phyloP scores from a whole-genome alignment of 2,888 invertebrate species.

The Cephus pygmeus region DNA sequence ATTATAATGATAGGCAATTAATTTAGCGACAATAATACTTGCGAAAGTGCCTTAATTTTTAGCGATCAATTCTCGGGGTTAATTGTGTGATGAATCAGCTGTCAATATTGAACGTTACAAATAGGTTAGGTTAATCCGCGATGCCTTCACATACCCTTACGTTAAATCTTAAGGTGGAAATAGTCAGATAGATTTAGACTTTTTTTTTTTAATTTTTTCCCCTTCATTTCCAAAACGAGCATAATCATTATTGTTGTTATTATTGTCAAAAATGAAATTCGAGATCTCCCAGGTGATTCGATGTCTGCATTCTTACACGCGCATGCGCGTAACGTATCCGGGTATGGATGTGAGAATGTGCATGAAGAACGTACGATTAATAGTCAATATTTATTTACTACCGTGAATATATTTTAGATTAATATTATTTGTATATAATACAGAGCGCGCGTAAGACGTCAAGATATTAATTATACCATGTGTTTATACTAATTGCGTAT shows the following conservation, averaged over 20 bases:
- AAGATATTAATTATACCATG: neutral
- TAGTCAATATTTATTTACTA: conserved; percentile 7
- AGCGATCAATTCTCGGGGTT: neutral
- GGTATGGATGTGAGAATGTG: neutral
- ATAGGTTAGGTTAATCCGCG: neutral
- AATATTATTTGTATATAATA: conserved; percentile 6
- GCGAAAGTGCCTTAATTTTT: neutral
- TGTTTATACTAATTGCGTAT: neutral
- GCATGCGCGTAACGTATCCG: neutral
- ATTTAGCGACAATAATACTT: neutral
- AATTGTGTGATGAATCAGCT: neutral
- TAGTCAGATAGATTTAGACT: neutral
- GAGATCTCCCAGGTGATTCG: neutral
- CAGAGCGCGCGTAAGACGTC: neutral
- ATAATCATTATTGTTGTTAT: too few relatives aligned
- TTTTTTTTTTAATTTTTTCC: neutral
- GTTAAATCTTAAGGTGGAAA: neutral
- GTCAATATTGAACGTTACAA: neutral
- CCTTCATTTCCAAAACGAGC: neutral
- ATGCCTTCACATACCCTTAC: neutral
- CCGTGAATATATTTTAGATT: conserved; percentile 1
- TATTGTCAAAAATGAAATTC: neutral
- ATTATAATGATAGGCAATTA: neutral
- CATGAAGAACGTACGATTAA: neutral
- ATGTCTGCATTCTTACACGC: neutral